Conservation (phyloP, 2,113 vertebrate genomes). For the Microcebus jonahi region DNA sequence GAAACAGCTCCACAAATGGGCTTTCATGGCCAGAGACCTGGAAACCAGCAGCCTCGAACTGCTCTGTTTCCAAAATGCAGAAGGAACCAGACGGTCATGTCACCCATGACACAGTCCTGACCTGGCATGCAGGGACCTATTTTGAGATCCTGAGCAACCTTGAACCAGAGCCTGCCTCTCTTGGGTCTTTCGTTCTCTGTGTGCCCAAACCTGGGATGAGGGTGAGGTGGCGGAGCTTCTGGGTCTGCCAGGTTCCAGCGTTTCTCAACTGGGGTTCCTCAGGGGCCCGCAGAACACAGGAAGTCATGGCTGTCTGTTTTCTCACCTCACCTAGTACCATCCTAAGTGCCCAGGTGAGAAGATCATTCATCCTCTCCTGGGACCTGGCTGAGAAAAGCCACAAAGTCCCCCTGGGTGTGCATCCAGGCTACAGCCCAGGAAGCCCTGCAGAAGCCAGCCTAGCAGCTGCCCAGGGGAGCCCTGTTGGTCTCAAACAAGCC, state of each 20-base stretch:
- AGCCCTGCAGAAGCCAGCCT: background rate
- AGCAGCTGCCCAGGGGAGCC: background rate
- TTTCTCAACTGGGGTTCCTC: background rate
- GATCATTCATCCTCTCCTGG: background rate
- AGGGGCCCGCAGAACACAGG: background rate
- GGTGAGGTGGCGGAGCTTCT: background rate
- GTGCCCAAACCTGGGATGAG: background rate
- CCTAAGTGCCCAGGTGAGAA: background rate
- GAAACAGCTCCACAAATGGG: background rate
- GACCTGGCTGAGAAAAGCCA: background rate
- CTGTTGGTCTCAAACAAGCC: background rate
- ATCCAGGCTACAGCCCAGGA: background rate
- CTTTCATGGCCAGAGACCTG: background rate
- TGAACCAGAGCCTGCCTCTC: background rate
- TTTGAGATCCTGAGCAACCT: background rate
- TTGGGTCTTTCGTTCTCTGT: background rate
- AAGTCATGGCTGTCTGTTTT: background rate
- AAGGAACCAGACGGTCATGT: accelerated
- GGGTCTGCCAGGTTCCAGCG: background rate
- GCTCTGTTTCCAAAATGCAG: background rate
- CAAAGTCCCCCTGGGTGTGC: background rate
- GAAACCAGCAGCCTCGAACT: background rate
- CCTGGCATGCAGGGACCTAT: background rate
- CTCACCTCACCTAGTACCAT: background rate
- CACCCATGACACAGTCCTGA: background rate